Conservation (phyloP, 2,113 vertebrate species). For the Holacanthus passer region DNA sequence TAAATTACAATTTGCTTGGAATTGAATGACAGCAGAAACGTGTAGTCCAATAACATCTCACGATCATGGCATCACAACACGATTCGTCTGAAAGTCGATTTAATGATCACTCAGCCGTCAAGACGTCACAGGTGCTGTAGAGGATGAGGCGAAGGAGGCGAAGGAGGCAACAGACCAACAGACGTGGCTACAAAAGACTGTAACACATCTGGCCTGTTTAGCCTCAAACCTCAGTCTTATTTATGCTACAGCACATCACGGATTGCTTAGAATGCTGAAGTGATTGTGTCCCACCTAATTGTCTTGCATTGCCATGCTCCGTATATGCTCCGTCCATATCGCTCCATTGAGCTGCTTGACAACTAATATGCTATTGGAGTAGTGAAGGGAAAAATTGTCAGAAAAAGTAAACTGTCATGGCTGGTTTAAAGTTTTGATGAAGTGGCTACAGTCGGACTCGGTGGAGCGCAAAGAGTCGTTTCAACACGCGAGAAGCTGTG, state of each 20-base stretch:
- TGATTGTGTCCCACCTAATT: not conserved
- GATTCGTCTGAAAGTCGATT: too few relatives aligned
- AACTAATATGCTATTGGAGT: not conserved
- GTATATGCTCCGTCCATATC: not conserved
- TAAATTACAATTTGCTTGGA: too few relatives aligned
- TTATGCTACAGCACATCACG: not conserved
- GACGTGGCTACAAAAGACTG: too few relatives aligned
- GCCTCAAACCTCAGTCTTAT: not conserved
- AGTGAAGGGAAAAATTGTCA: not conserved
- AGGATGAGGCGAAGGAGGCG: not conserved
- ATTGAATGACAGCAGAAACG: too few relatives aligned
- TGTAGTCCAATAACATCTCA: too few relatives aligned
- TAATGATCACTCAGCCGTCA: too few relatives aligned
- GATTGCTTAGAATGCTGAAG: not conserved
- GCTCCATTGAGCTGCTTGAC: conserved; percentile 19
- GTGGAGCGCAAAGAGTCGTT: not conserved
- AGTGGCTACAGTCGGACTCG: not conserved
- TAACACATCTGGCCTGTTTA: not conserved
- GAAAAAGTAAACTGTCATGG: not conserved
- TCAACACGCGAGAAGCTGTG: not conserved
- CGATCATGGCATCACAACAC: too few relatives aligned
- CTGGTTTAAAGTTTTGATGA: not conserved
- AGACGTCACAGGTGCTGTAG: not conserved
- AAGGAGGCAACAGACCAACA: too few relatives aligned
- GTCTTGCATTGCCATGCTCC: not conserved